phyloP scores from a whole-genome alignment of 30 jellyfish, hydroid and myxozoan species.

The Hydractinia symbiolongicarpus region DNA sequence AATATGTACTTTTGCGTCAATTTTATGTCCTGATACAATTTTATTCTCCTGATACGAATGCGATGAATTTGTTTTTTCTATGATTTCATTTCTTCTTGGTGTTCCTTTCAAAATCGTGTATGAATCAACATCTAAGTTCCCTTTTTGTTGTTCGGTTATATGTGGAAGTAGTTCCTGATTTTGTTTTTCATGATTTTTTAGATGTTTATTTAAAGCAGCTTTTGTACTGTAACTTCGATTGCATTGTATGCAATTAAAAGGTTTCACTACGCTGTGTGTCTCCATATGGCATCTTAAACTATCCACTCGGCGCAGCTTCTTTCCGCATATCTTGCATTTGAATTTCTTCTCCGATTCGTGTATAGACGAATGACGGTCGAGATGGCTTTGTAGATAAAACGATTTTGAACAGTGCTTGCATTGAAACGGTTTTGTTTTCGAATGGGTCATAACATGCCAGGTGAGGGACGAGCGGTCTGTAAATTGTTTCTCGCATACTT shows the following conservation, averaged over 20 bases:
- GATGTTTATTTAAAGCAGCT: constrained; percentile 3
- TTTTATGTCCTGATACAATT: too few species aligned
- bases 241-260: background rate
- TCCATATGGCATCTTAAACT: constrained; percentile 3
- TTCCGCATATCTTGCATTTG: background rate
- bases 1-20: too few species aligned
- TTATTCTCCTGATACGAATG: too few species aligned
- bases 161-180: too few species aligned
- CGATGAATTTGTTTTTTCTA: too few species aligned
- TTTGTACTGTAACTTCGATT: background rate
- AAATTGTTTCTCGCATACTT: constrained; percentile 12
- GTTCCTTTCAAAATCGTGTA: too few species aligned
- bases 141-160: too few species aligned
- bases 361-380: background rate
- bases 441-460: constrained; percentile 6
- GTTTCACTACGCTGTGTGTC: background rate
- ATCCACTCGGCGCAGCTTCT: background rate
- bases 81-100: too few species aligned
- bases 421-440: background rate
- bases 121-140: too few species aligned
- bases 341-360: background rate
- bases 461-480: background rate
- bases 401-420: background rate
- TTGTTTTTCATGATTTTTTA: background rate
- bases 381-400: constrained; percentile 2